Percentiles rank a stretch among this genome's conserved stretches.
phyloP scores from a whole-genome alignment of 2,888 invertebrate genomes.

The Ichneumoninae sp. region DNA sequence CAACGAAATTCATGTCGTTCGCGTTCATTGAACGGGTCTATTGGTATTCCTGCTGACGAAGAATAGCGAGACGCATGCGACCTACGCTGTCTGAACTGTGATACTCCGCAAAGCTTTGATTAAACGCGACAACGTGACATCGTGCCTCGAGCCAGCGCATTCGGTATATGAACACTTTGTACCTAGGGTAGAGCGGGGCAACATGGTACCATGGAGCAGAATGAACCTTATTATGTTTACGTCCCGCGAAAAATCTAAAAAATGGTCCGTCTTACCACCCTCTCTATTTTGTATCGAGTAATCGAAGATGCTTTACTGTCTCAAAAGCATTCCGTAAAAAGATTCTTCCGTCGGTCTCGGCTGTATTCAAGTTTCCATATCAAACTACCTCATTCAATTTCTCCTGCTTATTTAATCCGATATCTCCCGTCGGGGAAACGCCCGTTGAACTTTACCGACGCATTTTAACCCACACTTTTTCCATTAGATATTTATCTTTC shows the following conservation, averaged over 20 bases:
- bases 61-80: slow-evolving; percentile 11
- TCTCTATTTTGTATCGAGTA: background rate
- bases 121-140: slow-evolving; percentile 32
- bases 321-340: background rate
- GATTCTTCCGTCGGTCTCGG: background rate
- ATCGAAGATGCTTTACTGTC: background rate
- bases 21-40: slow-evolving; percentile 16
- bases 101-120: slow-evolving; percentile 45
- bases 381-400: background rate
- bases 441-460: background rate
- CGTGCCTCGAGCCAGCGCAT: background rate
- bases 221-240: background rate
- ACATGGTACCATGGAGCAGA: background rate
- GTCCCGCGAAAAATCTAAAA: background rate
- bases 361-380: background rate
- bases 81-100: background rate
- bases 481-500: background rate
- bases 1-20: slow-evolving; percentile 11
- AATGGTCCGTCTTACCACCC: background rate
- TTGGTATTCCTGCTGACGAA: slow-evolving; percentile 37
- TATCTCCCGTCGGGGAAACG: background rate
- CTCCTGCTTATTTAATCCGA: background rate
- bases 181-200: too few relatives aligned
- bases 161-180: background rate
- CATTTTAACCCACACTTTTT: background rate